Conservation (phyloP, 2,797 vertebrate genomes). For the Lepidocolaptes lacrymiger region DNA sequence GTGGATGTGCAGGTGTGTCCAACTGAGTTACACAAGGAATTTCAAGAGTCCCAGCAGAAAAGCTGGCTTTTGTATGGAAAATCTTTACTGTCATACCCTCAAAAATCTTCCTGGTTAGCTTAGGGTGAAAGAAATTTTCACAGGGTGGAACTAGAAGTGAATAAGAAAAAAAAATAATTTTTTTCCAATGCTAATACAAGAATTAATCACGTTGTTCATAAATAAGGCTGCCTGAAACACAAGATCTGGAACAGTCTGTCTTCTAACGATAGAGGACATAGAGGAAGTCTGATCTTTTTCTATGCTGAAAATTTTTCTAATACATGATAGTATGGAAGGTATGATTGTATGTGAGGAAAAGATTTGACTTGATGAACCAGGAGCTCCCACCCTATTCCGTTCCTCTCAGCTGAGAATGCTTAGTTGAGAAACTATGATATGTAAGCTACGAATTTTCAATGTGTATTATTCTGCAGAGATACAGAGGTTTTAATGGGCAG, state of each 20-base stretch:
- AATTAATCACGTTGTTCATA: neutral
- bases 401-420: neutral
- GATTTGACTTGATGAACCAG: neutral
- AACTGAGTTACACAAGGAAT: neutral
- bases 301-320: neutral
- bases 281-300: neutral
- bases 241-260: neutral
- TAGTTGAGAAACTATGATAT: neutral
- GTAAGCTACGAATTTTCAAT: neutral
- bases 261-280: neutral
- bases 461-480: neutral
- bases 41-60: neutral
- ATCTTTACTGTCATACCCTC: neutral
- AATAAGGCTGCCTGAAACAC: neutral
- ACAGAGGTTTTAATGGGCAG: neutral
- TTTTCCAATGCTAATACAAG: neutral
- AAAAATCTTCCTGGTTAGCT: neutral
- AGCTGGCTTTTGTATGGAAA: neutral
- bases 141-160: neutral
- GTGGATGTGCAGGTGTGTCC: neutral
- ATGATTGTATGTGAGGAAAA: neutral
- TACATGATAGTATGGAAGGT: neutral
- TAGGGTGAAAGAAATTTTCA: neutral
- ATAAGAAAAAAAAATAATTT: neutral
- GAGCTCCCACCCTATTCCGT: neutral